Evolutionary conservation across 2,113 vertebrate species (phyloP).

Genomic region (Rissa tridactyla): DNA sequence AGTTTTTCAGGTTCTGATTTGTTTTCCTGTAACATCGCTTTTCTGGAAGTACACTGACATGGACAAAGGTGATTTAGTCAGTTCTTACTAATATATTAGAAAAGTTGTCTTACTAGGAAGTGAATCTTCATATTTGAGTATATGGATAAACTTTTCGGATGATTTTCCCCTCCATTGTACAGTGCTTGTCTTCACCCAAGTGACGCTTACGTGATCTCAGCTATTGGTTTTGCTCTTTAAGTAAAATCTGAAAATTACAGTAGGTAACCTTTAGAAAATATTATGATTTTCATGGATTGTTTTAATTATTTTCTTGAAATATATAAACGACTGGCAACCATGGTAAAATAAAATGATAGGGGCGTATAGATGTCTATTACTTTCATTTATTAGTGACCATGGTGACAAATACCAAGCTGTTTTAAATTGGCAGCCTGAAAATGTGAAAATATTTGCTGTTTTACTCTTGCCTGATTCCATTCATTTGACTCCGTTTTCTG

Average conservation of each 20-base stretch:
- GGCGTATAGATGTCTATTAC: background rate
- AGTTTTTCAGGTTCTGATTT: background rate
- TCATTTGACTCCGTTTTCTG: background rate
- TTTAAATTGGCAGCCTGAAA: background rate
- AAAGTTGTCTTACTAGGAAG: background rate
- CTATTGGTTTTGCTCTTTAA: background rate
- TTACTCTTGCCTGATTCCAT: background rate
- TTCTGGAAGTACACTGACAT: background rate
- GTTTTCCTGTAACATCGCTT: background rate
- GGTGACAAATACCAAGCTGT: background rate
- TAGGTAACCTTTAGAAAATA: background rate
- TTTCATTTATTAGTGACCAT: background rate
- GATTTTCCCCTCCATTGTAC: background rate
- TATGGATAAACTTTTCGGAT: background rate
- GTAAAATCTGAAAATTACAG: background rate
- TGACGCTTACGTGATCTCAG: background rate
- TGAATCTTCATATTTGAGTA: background rate
- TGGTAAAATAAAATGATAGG: background rate
- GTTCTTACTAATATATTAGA: background rate
- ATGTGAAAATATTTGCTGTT: background rate
- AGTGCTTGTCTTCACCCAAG: background rate
- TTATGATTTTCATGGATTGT: background rate
- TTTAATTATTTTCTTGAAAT: conserved; percentile 20
- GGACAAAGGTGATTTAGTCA: background rate
- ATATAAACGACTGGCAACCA: background rate